Base-by-base conservation (phyloP, 2,113 vertebrate species). In the Bubo blakistoni region DNA sequence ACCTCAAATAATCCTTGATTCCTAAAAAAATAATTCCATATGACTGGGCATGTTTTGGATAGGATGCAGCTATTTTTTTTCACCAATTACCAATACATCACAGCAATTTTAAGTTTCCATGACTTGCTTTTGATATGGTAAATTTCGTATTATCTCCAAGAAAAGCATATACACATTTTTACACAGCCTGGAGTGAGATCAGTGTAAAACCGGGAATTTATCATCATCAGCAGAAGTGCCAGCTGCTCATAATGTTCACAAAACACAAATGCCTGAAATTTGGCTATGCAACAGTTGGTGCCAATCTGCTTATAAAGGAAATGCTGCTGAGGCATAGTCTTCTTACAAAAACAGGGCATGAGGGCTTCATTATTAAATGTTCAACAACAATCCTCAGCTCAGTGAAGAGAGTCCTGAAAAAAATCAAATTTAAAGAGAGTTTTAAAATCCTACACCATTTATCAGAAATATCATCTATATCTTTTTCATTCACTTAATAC, bases 351-450 rank as follows among this genome's bases (percentile, higher is more conserved):
- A 97, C 98, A 6, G 99, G 99, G 93, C 99, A 99, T 2, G 98
- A 98, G 6, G 99, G 99, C 94, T 99, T 99, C 99, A 99, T 99
- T 97, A 99, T 98, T 95, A 99, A 97, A 86, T 99, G 99, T 96
- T 99, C 99, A 91, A 99, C 97, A 81, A 99, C 98, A 91, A 99
- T 99, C 90, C 99, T 98, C 93, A 99, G 98, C 97, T 99, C 99
- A 0, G 99, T 99, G 97, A 99, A 99, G 88, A 99, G 98, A 81
- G 99, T 99, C 97, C 99, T 99, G 98, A 73, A 97, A 63, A 94
- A 98, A 93, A 93, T 29, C 30, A 96, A 65, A 97, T 79, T 86
- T 84, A 80, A 92, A 77, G 86, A 97, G 24, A 66, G 38, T 66
- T 85, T 92, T 87, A 82, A 94, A 89, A 94, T 91, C 30, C 36